Evolutionary conservation across 2,888 invertebrate species (phyloP), one percentile per base, ranked within the genome.

Genomic region (Lymantria monacha): DNA sequence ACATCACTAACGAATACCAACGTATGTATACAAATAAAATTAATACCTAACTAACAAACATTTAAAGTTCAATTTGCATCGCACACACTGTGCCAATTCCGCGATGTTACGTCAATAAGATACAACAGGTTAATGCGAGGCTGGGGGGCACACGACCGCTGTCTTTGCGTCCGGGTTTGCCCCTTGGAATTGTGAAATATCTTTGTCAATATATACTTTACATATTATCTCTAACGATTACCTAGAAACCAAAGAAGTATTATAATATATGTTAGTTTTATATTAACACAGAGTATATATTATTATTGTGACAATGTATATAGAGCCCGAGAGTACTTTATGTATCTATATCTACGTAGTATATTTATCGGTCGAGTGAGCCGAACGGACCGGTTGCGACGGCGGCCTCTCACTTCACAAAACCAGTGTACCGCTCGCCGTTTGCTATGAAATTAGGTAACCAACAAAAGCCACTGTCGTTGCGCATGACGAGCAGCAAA

Each of bases 381-480:
- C 79, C 74, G 78, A 85, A 71, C 83, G 76, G 79, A 89, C 91
- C 89, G 89, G 88, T 90, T 88, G 82, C 74, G 84, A 75, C 74
- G 84, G 75, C 84, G 86, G 88, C 90, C 91, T 91, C 90, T 90
- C 89, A 90, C 90, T 90, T 90, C 76, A 89, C 87, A 88, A 91
- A 85, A 81, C 79, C 79, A 14, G 82, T 83, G 77, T 80, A 81
- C 85, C 83, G 81, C 83, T 81, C 78, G 76, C 75, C 73, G 81
- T 76, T 85, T 74, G 83, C 87, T 85, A 83, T 81, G 82, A 85
- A 90, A 89, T 90, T 90, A 87, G 89, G 90, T 90, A 90, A 88
- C 87, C 85, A 83, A 84, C 85, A 83, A 87, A 85, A 82, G 79
- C 77, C 78, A 74, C 79, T 82, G 72, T 83, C 78, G 79, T 74